Conservation (phyloP, 2,113 vertebrate species). For the Oreochromis spilurus region DNA sequence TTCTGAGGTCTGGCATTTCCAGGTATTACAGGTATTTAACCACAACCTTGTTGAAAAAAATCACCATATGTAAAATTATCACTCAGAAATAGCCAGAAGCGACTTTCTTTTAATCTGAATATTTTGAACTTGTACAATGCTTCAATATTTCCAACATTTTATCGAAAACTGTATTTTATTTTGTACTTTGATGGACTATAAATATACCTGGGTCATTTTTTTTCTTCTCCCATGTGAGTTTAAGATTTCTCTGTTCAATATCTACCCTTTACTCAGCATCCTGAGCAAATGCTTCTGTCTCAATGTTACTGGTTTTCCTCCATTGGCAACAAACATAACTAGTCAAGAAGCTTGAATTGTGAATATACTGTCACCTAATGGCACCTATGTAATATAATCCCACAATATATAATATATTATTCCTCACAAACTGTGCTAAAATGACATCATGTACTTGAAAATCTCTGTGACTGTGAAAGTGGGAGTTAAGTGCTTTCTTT, state of each 20-base stretch:
- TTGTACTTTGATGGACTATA: background rate
- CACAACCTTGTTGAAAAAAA: background rate
- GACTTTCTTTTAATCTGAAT: background rate
- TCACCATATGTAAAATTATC: background rate
- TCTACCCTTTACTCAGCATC: background rate
- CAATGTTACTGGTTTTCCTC: background rate
- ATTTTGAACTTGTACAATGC: background rate
- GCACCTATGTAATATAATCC: background rate
- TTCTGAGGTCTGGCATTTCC: background rate
- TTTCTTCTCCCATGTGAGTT: background rate
- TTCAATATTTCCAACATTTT: background rate
- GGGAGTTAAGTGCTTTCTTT: background rate
- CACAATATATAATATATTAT: background rate
- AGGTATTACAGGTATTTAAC: background rate
- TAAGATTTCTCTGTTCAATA: background rate
- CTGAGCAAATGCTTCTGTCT: background rate
- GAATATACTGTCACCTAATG: background rate
- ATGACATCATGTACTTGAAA: conserved; percentile 2
- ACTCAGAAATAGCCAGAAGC: background rate
- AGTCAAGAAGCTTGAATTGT: background rate
- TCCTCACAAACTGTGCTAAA: background rate
- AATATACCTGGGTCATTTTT: background rate
- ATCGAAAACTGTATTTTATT: background rate
- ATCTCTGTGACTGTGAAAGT: background rate
- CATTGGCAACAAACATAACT: background rate